Base-by-base conservation (phyloP, 2,113 vertebrate genomes). In the Hyla sarda region DNA sequence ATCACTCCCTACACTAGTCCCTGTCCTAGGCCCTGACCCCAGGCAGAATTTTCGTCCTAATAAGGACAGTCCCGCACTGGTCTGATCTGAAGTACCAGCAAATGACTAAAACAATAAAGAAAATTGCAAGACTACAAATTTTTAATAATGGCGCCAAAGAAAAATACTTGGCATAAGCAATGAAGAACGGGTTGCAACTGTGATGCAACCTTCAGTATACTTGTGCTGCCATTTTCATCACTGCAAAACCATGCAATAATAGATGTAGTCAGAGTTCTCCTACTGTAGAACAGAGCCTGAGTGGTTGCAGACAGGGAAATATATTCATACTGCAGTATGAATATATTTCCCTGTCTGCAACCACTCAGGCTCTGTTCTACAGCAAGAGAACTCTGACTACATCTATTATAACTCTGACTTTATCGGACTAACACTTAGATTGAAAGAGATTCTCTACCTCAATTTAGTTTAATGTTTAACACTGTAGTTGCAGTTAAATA, bases 41-140 rank as follows among this genome's bases (percentile, higher is more conserved):
- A n/a, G n/a, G n/a, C n/a, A n/a, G n/a, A n/a, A n/a, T n/a, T n/a
- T n/a, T n/a, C n/a, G n/a, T n/a, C n/a, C n/a, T n/a, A n/a, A n/a
- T n/a, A n/a, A n/a, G n/a, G n/a, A n/a, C n/a, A n/a, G n/a, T n/a
- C n/a, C n/a, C n/a, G n/a, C n/a, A n/a, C n/a, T n/a, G 78, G 50
- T 72, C 25, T 30, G 30, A 73, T 9, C 73, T 47, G 78, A 60
- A 73, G 47, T 86, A 48, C 30, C 84, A 81, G 41, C 32, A 72
- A 58, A 73, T 81, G 84, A 47, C 65, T 81, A 52, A 13, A 71
- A 52, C 28, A 67, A 86, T 86, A 72, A 86, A 81, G 50, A 60
- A 81, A 81, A 80, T 45, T 86, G 62, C 76, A 81, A 72, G 76
- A 47, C 30, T 73, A 73, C 47, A 72, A 11, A 81, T 86, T 86